Evolutionary conservation across 1,140 invertebrate genomes (phyloP).

Genomic region (Cylas formicarius): DNA sequence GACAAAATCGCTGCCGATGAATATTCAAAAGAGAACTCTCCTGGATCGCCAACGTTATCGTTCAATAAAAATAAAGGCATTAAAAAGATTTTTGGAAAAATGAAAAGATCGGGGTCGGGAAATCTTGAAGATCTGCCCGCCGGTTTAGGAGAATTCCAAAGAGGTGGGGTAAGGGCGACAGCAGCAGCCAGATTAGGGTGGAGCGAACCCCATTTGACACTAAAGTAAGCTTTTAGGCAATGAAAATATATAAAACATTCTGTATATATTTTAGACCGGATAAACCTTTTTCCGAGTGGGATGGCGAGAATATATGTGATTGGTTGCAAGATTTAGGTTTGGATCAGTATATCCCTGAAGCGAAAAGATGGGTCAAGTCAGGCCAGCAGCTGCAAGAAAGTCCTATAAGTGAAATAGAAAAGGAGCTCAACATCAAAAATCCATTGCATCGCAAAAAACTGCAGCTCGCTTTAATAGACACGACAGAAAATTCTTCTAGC

Average conservation of each 20-base stretch:
- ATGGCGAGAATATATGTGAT: conserved; percentile 72
- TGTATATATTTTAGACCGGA: conserved; percentile 42
- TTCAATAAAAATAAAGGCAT: conserved; percentile 49
- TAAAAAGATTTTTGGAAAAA: conserved; percentile 61
- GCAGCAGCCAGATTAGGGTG: conserved; percentile 69
- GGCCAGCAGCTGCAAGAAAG: conserved; percentile 76
- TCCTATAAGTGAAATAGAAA: conserved; percentile 77
- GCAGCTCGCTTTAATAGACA: conserved; percentile 65
- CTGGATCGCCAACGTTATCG: conserved; percentile 51
- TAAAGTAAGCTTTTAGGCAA: conserved; percentile 17
- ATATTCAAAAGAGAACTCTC: conserved; percentile 36
- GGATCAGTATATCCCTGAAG: conserved; percentile 71
- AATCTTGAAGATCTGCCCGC: conserved; percentile 58
- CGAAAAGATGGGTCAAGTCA: conserved; percentile 72
- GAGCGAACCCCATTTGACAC: conserved; percentile 42
- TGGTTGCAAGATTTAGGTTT: conserved; percentile 87
- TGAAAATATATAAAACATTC: conserved; percentile 5
- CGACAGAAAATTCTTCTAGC: conserved; percentile 46
- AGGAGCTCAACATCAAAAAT: conserved; percentile 80
- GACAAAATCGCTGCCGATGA: conserved; percentile 56
- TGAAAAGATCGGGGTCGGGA: conserved; percentile 65
- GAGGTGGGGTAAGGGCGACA: conserved; percentile 68
- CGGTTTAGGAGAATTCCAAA: conserved; percentile 54
- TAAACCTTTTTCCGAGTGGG: conserved; percentile 68
- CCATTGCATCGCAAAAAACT: conserved; percentile 89